A percentile compares a stretch with the other conserved stretches of the same genome.
Evolutionary conservation across 2,888 invertebrate species (phyloP).

Genomic region (Acanthosoma haemorrhoidale): DNA sequence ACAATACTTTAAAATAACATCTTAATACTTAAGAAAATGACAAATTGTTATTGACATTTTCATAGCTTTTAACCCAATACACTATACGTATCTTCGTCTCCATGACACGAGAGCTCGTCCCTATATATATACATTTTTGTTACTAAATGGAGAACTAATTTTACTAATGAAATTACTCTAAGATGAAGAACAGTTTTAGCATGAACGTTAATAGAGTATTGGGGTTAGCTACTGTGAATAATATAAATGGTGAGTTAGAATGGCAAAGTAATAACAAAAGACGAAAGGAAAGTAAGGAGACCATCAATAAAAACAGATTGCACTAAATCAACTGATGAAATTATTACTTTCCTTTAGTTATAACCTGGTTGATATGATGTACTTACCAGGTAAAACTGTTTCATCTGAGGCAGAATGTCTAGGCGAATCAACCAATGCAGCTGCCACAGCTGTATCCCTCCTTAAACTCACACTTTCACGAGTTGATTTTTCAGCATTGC

Average conservation of each 20-base stretch:
- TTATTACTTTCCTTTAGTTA: slow-evolving; percentile 28
- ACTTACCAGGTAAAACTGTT: slow-evolving; percentile 39
- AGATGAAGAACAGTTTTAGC: neutral
- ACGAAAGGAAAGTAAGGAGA: slow-evolving; percentile 4
- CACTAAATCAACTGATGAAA: neutral
- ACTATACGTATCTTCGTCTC: slow-evolving; percentile 40
- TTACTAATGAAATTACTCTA: neutral
- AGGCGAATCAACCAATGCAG: slow-evolving; percentile 40
- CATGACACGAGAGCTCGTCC: slow-evolving; percentile 38
- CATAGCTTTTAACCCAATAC: slow-evolving; percentile 39
- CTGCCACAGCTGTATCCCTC: slow-evolving; percentile 45
- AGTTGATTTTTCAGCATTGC: slow-evolving; percentile 71
- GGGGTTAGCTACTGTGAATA: slow-evolving; percentile 27
- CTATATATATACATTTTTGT: slow-evolving; percentile 37
- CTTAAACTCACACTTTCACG: slow-evolving; percentile 68
- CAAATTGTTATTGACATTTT: slow-evolving; percentile 32
- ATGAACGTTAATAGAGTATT: slow-evolving; percentile 26
- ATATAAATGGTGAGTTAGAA: neutral
- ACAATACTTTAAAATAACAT: neutral
- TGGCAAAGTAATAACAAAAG: neutral
- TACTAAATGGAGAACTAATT: slow-evolving; percentile 25
- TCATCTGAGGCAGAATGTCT: slow-evolving; percentile 33
- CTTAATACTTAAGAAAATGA: slow-evolving; percentile 10
- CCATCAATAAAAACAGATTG: neutral
- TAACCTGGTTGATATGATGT: slow-evolving; percentile 35